These are phyloP conservation scores for Enteromius afrohamiltoni DNA, from an alignment of 2,797 vertebrate genomes.

Conservation along the genomic window DNA sequence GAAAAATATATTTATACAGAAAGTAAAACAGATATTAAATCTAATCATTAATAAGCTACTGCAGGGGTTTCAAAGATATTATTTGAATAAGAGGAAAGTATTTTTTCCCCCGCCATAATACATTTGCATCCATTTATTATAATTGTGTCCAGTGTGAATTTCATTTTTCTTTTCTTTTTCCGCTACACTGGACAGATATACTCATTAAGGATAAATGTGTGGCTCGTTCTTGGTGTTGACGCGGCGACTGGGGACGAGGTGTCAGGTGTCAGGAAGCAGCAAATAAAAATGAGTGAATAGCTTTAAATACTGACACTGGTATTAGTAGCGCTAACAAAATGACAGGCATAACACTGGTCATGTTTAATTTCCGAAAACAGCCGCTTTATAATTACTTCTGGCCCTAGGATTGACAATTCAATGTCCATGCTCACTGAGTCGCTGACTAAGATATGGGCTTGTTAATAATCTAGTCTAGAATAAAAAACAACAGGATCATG, in stretches of 20 bases:
- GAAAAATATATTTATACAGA: background rate
- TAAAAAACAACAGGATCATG: background rate
- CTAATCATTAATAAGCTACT: slow-evolving; percentile 21
- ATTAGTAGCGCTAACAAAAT: slow-evolving; percentile 1
- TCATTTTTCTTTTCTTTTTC: slow-evolving; percentile 4
- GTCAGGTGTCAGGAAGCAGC: slow-evolving; percentile 24
- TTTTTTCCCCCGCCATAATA: background rate
- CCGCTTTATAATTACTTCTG: slow-evolving; percentile 19
- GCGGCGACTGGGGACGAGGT: background rate
- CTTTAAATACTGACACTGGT: background rate
- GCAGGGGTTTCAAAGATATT: background rate
- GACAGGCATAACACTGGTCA: slow-evolving; percentile 13
- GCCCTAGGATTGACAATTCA: background rate
- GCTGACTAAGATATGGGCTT: background rate
- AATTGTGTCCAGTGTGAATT: slow-evolving; percentile 5
- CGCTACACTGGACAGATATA: slow-evolving; percentile 11
- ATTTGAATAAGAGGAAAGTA: background rate
- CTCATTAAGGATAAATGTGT: slow-evolving; percentile 39
- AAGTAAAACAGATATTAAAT: slow-evolving; percentile 23
- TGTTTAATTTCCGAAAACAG: slow-evolving; percentile 17
- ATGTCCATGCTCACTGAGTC: background rate
- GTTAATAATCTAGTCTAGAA: background rate
- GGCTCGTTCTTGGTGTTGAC: slow-evolving; percentile 2
- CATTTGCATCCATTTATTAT: slow-evolving; percentile 42
- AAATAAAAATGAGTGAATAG: slow-evolving; percentile 24